These are phyloP conservation scores for Acinonyx jubatus DNA, from an alignment of 2,113 vertebrate species.

Conservation along the genomic window DNA sequence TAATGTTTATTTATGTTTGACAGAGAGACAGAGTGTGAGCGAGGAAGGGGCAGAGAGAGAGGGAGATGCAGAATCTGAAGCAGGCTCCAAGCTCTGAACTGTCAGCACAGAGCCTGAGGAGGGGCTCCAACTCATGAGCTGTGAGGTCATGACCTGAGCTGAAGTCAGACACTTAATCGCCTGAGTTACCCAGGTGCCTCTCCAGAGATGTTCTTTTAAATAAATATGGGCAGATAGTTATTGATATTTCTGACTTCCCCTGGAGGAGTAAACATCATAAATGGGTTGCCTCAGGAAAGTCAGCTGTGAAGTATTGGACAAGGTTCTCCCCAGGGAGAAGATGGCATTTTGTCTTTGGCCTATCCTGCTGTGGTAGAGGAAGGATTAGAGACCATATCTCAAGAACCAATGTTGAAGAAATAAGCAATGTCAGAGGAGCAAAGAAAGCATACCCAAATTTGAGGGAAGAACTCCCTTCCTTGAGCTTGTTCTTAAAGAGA, in stretches of 20 bases:
- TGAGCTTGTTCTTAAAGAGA: background rate
- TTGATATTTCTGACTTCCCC: background rate
- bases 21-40: too few relatives aligned
- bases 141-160: too few relatives aligned
- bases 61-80: too few relatives aligned
- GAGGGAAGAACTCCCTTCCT: background rate
- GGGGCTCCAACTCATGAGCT: too few relatives aligned
- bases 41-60: too few relatives aligned
- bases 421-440: background rate
- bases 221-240: background rate
- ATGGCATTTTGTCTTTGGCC: background rate
- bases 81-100: too few relatives aligned
- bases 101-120: too few relatives aligned
- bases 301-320: accelerated
- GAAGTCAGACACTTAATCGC: too few relatives aligned
- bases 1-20: too few relatives aligned
- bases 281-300: background rate
- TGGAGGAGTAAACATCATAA: background rate
- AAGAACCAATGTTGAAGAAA: background rate
- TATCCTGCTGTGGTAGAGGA: background rate
- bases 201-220: background rate
- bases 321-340: background rate
- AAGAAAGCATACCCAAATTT: background rate
- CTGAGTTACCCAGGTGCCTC: too few relatives aligned
- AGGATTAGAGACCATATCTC: background rate